Conservation (phyloP, 2,113 vertebrate genomes). For the Psilopogon haemacephalus region DNA sequence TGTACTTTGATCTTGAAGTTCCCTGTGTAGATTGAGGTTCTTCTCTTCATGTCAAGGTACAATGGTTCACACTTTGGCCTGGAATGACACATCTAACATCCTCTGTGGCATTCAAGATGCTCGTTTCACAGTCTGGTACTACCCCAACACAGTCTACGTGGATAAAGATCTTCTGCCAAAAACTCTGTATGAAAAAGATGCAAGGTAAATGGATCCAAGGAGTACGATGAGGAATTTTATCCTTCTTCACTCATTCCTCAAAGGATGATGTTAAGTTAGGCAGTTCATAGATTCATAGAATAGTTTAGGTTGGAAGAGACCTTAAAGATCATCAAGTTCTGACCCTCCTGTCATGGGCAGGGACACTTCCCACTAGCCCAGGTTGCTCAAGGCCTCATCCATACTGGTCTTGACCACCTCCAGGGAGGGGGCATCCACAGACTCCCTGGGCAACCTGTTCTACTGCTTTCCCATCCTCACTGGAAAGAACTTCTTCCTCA, state of each 20-base stretch:
- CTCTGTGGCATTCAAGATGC: constrained; percentile 91
- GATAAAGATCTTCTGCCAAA: constrained; percentile 91
- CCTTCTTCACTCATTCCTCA: rapidly evolving
- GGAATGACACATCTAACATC: constrained; percentile 90
- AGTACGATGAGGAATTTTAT: not conserved
- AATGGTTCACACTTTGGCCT: constrained; percentile 92
- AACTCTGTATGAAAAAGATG: constrained; percentile 86
- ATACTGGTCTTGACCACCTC: too few species aligned
- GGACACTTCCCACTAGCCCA: too few species aligned
- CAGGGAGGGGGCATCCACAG: too few species aligned
- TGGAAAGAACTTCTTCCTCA: too few species aligned
- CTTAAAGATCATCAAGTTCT: too few species aligned
- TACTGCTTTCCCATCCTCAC: too few species aligned
- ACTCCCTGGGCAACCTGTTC: too few species aligned
- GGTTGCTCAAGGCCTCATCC: too few species aligned
- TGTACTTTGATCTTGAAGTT: not conserved
- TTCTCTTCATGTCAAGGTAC: constrained; percentile 77
- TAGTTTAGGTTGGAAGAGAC: too few species aligned
- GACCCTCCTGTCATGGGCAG: too few species aligned
- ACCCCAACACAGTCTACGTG: constrained; percentile 87
- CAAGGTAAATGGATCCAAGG: constrained; percentile 77
- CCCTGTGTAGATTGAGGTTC: not conserved
- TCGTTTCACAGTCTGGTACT: constrained; percentile 90
- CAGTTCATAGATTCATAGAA: too few species aligned
- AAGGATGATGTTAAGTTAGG: not conserved